Conservation (phyloP, 2,113 vertebrate genomes). For the Dicrurus megarhynchus region DNA sequence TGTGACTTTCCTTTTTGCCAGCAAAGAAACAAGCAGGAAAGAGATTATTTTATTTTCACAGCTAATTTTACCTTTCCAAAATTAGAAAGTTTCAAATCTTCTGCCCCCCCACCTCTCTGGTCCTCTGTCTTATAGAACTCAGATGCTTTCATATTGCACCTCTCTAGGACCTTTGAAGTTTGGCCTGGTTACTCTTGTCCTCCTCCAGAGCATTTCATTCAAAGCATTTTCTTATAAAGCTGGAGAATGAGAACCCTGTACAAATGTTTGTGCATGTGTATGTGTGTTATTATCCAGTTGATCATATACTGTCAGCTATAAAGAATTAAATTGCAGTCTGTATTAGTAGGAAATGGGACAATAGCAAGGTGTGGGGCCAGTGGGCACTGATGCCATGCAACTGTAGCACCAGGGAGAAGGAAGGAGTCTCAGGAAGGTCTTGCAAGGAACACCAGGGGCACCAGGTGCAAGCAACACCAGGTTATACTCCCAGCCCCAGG, state of each 20-base stretch:
- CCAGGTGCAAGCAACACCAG: rapidly evolving
- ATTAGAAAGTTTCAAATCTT: neutral
- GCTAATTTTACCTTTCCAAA: neutral
- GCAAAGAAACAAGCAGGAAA: neutral
- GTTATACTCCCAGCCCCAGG: neutral
- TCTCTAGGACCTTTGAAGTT: neutral
- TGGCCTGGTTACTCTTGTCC: neutral
- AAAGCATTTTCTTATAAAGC: neutral
- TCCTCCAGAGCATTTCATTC: neutral
- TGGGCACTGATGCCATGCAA: neutral
- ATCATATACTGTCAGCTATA: neutral
- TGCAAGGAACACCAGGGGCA: neutral
- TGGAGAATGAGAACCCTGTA: neutral
- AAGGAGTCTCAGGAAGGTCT: neutral
- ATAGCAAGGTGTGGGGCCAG: neutral
- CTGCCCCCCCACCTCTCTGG: neutral
- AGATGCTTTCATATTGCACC: neutral
- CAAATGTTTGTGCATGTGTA: rapidly evolving
- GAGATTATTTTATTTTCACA: neutral
- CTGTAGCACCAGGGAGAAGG: rapidly evolving
- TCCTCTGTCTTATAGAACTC: neutral
- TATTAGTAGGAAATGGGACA: neutral
- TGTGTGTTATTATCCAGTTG: neutral
- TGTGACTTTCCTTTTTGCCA: neutral
- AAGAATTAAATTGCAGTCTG: neutral